These are phyloP conservation scores for Pectinophora gossypiella DNA, from an alignment of 1,140 invertebrate genomes.

Conservation along the genomic window DNA sequence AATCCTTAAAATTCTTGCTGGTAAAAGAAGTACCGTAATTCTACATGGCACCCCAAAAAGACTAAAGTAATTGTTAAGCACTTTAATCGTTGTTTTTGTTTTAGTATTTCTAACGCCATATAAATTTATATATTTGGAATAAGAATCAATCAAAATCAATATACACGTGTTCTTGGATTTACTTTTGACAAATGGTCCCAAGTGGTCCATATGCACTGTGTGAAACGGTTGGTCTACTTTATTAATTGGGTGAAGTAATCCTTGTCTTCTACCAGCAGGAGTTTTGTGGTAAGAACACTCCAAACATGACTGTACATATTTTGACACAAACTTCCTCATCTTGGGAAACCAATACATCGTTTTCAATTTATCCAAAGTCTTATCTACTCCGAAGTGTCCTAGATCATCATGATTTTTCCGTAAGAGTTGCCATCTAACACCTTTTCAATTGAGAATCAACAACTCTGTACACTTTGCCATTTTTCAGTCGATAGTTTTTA, in stretches of 20 bases:
- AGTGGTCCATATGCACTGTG: conserved; percentile 22
- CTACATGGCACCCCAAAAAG: conserved; percentile 1
- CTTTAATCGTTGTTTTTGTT: conserved; percentile 3
- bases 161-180: conserved; percentile 25
- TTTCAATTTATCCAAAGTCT: conserved; percentile 18
- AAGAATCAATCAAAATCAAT: conserved; percentile 29
- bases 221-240: conserved; percentile 17
- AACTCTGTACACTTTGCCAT: conserved; percentile 4
- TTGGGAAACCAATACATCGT: conserved; percentile 23
- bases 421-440: conserved; percentile 2
- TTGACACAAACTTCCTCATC: conserved; percentile 5
- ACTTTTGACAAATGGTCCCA: conserved; percentile 15
- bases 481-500: conserved; percentile 6
- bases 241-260: conserved; percentile 14
- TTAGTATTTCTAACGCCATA: conserved; percentile 6
- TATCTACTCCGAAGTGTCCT: conserved; percentile 26
- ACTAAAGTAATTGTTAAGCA: conserved; percentile 1
- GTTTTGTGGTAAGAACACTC: conserved; percentile 7
- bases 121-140: conserved; percentile 22
- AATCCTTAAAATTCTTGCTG: conserved; percentile 6
- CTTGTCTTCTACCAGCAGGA: conserved; percentile 15
- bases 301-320: conserved; percentile 4
- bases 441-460: not conserved
- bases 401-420: conserved; percentile 21
- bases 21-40: conserved; percentile 3